Conservation (phyloP, 1,140 invertebrate genomes). For the Ceratosolen solmsi region DNA sequence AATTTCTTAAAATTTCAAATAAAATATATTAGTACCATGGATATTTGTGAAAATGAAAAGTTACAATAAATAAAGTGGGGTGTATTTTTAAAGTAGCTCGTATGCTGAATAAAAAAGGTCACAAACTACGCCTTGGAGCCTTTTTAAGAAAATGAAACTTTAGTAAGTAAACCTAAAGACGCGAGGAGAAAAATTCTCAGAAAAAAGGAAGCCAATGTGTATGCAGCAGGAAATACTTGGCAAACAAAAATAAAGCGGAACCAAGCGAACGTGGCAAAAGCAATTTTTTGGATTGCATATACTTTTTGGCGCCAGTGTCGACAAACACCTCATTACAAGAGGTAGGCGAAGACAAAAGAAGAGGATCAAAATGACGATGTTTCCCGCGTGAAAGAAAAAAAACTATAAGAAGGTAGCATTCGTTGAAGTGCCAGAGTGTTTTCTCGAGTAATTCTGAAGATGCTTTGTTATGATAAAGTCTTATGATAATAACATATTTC, state of each 20-base stretch:
- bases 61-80: not conserved
- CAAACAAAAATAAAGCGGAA: conserved; percentile 34
- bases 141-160: conserved; percentile 33
- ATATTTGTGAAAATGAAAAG: not conserved
- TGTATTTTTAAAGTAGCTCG: not conserved
- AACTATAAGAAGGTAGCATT: not conserved
- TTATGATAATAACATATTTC: not conserved
- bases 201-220: conserved; percentile 14
- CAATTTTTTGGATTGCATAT: conserved; percentile 1
- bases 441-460: not conserved
- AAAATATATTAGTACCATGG: not conserved
- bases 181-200: not conserved
- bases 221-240: not conserved
- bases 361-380: not conserved
- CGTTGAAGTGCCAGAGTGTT: not conserved
- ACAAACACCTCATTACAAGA: conserved; percentile 1
- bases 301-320: not conserved
- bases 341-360: not conserved
- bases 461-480: not conserved
- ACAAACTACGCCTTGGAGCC: not conserved
- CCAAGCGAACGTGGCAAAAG: not conserved
- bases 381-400: not conserved
- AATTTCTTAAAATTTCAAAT: too few species aligned
- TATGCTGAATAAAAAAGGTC: not conserved
- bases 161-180: not conserved